These are phyloP conservation scores for Drosophila seguyi DNA, from an alignment of 1,140 invertebrate genomes.

Conservation along the genomic window DNA sequence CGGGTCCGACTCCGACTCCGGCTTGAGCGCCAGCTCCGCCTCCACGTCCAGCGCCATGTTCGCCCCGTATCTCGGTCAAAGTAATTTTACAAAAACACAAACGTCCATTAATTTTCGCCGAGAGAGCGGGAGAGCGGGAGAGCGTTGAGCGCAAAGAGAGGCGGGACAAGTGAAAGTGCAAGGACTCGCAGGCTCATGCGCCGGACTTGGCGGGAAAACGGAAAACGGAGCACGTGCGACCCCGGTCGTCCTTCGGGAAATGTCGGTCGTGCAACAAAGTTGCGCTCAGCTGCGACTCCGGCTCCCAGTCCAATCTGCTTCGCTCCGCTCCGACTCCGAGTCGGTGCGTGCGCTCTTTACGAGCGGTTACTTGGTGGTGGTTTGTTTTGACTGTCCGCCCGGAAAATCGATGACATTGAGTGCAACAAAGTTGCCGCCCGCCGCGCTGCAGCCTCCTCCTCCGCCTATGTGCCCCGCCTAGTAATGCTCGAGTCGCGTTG, in stretches of 20 bases:
- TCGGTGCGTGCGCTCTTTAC: conserved; percentile 39
- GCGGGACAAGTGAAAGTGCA: conserved; percentile 69
- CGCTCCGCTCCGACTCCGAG: conserved; percentile 7
- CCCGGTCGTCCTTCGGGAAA: conserved; percentile 69
- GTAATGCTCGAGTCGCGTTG: conserved; percentile 39
- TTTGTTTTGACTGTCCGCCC: conserved; percentile 65
- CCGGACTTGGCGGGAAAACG: conserved; percentile 70
- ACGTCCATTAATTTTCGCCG: conserved; percentile 42
- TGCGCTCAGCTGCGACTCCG: conserved; percentile 58
- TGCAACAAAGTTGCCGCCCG: conserved; percentile 77
- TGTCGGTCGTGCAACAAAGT: conserved; percentile 83
- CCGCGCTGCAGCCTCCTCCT: conserved; percentile 44
- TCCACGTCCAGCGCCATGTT: not conserved
- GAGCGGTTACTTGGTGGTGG: conserved; percentile 57
- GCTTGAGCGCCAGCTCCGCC: conserved; percentile 14
- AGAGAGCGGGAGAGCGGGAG: conserved; percentile 48
- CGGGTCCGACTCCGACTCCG: conserved; percentile 1
- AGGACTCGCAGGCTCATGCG: conserved; percentile 62
- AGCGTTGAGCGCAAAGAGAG: conserved; percentile 29
- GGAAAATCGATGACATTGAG: conserved; percentile 85
- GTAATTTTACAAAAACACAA: conserved; percentile 85
- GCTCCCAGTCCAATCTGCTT: conserved; percentile 17
- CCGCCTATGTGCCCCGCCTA: conserved; percentile 52
- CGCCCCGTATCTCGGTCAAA: conserved; percentile 79
- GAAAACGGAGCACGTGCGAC: conserved; percentile 65